A percentile compares a stretch with the other conserved stretches of the same genome.
These are phyloP conservation scores for Gadus chalcogrammus DNA, from an alignment of 2,113 vertebrate species.

Conservation along the genomic window DNA sequence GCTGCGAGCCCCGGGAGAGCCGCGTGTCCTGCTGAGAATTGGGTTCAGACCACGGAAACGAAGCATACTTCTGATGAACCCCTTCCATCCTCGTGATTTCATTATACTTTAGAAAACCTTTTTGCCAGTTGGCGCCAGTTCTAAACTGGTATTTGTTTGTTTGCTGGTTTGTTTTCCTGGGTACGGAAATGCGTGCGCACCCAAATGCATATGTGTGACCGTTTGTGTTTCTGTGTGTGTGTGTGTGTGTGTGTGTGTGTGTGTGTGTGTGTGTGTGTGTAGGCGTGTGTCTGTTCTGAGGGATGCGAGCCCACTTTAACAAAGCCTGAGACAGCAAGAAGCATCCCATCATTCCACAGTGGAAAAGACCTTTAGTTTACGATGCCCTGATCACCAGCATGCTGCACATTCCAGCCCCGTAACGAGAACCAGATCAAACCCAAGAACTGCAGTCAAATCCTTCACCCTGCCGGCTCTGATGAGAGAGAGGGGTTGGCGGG, in stretches of 20 bases:
- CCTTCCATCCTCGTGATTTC: too few relatives aligned
- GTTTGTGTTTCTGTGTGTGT: background rate
- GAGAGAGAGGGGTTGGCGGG: conserved; percentile 16
- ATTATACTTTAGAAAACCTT: too few relatives aligned
- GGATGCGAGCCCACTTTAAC: conserved; percentile 25
- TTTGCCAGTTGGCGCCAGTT: too few relatives aligned
- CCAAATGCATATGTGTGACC: too few relatives aligned
- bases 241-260: background rate
- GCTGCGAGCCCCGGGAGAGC: conserved; percentile 7
- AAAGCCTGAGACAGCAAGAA: conserved; percentile 34
- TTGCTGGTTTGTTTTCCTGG: background rate
- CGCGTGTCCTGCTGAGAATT: background rate
- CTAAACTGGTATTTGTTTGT: background rate
- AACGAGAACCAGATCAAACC: conserved; percentile 62
- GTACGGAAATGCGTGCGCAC: background rate
- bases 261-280: background rate
- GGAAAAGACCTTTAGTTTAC: conserved; percentile 46
- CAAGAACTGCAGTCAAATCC: conserved; percentile 34
- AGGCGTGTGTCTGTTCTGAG: background rate
- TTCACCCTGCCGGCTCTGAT: conserved; percentile 41
- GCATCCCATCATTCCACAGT: conserved; percentile 35
- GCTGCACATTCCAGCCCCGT: conserved; percentile 55
- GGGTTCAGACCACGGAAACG: background rate
- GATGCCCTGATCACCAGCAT: conserved; percentile 52
- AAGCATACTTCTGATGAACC: too few relatives aligned